phyloP scores from a whole-genome alignment of 2,113 vertebrate genomes.

The Chinchilla lanigera region DNA sequence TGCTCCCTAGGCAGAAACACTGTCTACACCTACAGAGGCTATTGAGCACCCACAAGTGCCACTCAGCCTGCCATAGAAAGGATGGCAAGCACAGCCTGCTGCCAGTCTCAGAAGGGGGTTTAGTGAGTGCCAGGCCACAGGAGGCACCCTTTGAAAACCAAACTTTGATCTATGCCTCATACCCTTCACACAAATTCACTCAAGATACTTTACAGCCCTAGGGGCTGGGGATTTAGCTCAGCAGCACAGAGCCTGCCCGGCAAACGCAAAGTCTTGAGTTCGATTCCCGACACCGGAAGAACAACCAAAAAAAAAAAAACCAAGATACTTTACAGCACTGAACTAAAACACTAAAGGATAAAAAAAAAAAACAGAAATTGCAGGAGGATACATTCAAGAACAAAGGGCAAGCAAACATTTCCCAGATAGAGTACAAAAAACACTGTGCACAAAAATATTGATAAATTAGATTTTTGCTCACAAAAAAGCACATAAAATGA shows the following conservation, averaged over 20 bases:
- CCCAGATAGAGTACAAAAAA: not conserved
- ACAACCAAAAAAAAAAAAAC: no score
- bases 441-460: not conserved
- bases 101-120: not conserved
- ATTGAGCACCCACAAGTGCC: not conserved
- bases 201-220: not conserved
- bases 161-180: not conserved
- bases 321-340: not conserved
- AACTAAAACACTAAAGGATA: not conserved
- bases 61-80: not conserved
- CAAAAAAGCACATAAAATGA: not conserved
- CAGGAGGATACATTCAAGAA: not conserved
- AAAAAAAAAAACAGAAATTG: not conserved
- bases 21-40: not conserved
- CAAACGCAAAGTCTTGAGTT: no score
- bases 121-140: not conserved
- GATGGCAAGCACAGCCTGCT: rapidly evolving
- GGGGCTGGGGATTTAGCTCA: no score
- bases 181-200: not conserved
- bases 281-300: no score
- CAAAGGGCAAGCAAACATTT: not conserved
- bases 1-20: not conserved
- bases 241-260: no score
- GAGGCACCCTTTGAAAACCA: not conserved
- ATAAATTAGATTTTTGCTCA: not conserved